Conservation (phyloP, 2,113 vertebrate genomes). For the Sciurus niger region DNA sequence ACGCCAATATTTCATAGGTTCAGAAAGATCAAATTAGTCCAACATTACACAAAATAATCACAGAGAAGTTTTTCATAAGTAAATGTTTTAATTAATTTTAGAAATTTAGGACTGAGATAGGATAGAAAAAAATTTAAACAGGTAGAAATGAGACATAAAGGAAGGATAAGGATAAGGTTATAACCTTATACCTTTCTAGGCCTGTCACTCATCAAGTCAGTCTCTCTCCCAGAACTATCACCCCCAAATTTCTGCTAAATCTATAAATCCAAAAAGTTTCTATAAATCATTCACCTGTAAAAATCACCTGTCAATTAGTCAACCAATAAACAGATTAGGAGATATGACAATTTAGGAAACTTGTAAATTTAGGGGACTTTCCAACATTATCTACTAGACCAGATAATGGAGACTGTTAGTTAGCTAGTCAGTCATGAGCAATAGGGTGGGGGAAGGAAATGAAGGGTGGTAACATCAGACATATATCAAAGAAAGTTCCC, state of each 20-base stretch:
- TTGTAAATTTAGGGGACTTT: background rate
- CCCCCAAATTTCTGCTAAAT: background rate
- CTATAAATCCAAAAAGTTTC: background rate
- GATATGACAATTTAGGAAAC: background rate
- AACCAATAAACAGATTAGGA: background rate
- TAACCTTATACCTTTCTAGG: background rate
- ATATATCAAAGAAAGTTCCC: no score
- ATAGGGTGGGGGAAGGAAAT: no score
- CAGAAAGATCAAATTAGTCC: background rate
- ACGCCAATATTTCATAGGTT: background rate
- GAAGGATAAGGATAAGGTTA: background rate
- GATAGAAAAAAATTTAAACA: background rate
- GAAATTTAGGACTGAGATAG: background rate
- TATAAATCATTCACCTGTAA: background rate
- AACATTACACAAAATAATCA: slow-evolving; percentile 18
- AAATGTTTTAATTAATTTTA: slow-evolving; percentile 53
- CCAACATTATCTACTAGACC: background rate
- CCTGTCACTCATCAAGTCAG: no score
- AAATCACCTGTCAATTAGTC: background rate
- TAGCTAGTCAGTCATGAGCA: no score
- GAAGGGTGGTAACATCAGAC: no score
- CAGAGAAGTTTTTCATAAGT: background rate
- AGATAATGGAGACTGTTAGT: background rate
- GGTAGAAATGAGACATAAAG: background rate
- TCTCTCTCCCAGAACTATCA: background rate